These are phyloP conservation scores for Chelidonichthys spinosus DNA, from an alignment of 2,797 vertebrate species.

Conservation along the genomic window DNA sequence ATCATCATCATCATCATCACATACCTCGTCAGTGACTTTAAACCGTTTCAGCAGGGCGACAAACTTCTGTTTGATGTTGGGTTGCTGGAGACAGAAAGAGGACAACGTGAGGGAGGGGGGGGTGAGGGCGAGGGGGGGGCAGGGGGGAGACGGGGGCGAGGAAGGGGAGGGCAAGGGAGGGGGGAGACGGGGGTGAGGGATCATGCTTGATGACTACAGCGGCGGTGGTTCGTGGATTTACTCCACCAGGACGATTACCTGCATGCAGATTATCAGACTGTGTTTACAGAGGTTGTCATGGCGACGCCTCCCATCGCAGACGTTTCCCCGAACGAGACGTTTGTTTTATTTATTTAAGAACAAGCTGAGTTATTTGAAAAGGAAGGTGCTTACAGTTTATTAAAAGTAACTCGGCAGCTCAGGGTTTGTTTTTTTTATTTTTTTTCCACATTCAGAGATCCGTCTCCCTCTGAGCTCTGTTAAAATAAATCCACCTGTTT, in stretches of 20 bases:
- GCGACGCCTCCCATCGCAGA: neutral
- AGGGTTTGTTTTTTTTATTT: neutral
- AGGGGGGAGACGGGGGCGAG: constrained; percentile 1
- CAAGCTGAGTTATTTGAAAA: constrained; percentile 6
- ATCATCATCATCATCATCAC: too few species aligned
- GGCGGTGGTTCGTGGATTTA: constrained; percentile 26
- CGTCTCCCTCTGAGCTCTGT: neutral
- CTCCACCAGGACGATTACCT: constrained; percentile 15
- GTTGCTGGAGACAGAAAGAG: constrained; percentile 82
- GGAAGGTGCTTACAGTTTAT: neutral
- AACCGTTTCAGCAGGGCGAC: constrained; percentile 96
- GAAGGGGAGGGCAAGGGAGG: neutral
- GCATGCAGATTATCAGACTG: neutral
- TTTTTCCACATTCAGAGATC: neutral
- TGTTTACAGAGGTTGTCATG: constrained; percentile 3
- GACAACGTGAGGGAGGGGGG: constrained; percentile 8
- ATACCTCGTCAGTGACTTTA: constrained; percentile 96
- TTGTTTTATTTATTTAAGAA: constrained; percentile 16
- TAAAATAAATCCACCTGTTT: neutral
- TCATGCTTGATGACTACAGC: constrained; percentile 26
- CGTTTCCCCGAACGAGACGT: constrained; percentile 5
- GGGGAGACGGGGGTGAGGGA: neutral
- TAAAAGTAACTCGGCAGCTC: neutral
- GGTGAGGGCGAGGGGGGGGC: neutral
- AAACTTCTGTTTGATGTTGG: constrained; percentile 99